Conservation (phyloP, 2,888 invertebrate genomes). For the Leptopilina drosophilae region DNA sequence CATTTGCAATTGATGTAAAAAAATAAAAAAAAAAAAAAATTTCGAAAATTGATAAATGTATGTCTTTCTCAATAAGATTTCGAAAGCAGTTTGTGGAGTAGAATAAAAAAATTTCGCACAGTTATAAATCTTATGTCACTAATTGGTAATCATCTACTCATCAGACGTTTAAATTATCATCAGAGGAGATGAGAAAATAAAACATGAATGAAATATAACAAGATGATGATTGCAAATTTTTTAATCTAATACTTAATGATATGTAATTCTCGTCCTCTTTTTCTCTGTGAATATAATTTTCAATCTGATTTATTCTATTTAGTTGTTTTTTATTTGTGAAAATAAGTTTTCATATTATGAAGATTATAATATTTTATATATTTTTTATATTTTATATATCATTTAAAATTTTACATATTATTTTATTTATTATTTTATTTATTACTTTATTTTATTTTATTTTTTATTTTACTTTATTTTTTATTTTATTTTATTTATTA, state of each 20-base stretch:
- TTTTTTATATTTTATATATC: no score
- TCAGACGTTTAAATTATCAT: neutral
- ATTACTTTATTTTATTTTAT: no score
- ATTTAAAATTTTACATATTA: no score
- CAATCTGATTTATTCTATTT: neutral
- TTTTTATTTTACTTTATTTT: no score
- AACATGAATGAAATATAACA: neutral
- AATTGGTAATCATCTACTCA: neutral
- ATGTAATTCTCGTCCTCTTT: neutral
- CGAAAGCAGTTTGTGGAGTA: neutral
- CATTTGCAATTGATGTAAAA: neutral
- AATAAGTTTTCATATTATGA: no score
- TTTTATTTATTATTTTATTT: no score
- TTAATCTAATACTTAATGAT: neutral
- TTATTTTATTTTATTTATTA: no score
- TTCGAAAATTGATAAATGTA: neutral
- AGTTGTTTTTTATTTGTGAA: no score
- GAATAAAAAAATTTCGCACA: neutral
- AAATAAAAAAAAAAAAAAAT: neutral
- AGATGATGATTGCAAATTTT: neutral
- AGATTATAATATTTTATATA: no score
- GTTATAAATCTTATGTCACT: constrained; percentile 14
- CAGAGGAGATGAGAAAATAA: neutral
- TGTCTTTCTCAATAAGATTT: neutral
- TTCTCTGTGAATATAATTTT: neutral